Percentiles rank a stretch among this genome's conserved stretches.
Evolutionary conservation across 2,113 vertebrate species (phyloP).

Genomic region (Nycticebus coucang): DNA sequence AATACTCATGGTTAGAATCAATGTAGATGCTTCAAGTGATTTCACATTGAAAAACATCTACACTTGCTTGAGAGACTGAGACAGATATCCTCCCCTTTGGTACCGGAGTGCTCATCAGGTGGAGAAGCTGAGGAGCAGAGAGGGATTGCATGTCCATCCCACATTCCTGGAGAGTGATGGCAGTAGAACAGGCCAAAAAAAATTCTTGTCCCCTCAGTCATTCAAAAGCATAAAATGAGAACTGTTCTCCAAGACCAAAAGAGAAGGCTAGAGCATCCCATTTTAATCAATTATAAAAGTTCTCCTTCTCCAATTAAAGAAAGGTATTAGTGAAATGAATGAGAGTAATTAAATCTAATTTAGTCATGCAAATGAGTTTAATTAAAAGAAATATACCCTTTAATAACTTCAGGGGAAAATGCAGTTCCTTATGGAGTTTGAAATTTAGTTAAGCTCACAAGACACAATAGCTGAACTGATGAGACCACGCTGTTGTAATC

Average conservation of each 20-base stretch:
- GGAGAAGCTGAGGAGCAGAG: neutral
- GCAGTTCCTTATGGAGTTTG: constrained; percentile 83
- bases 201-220: neutral
- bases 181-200: neutral
- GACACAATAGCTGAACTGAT: constrained; percentile 87
- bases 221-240: constrained; percentile 52
- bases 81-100: neutral
- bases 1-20: neutral
- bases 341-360: constrained; percentile 90
- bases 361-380: constrained; percentile 90
- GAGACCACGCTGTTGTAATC: constrained; percentile 80
- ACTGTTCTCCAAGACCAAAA: neutral
- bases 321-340: constrained; percentile 89
- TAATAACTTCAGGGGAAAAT: constrained; percentile 89
- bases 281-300: constrained; percentile 88
- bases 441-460: constrained; percentile 88
- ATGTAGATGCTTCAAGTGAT: neutral
- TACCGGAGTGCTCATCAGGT: neutral
- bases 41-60: neutral
- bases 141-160: neutral
- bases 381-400: constrained; percentile 90
- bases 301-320: constrained; percentile 86
- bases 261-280: constrained; percentile 62
- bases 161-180: neutral
- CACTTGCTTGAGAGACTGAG: neutral